These are phyloP conservation scores for Chaetorhynchus papuensis DNA, from an alignment of 2,113 vertebrate species.

Conservation along the genomic window DNA sequence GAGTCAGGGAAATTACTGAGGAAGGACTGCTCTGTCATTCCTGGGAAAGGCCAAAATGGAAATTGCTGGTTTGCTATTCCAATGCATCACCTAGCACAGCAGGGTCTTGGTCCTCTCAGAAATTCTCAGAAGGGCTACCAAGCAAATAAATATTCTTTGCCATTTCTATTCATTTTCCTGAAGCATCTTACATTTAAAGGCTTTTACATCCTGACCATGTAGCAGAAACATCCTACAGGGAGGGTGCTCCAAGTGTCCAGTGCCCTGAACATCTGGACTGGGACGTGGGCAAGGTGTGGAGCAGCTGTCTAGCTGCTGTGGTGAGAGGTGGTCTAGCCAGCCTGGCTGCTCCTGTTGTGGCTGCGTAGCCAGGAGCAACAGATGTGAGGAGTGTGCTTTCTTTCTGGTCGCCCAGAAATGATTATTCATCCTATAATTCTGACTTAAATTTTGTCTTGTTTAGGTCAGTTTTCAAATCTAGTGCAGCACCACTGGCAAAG, in stretches of 20 bases:
- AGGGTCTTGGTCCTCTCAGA: background rate
- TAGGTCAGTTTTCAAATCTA: background rate
- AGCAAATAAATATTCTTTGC: background rate
- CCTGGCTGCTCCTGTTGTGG: background rate
- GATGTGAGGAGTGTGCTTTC: background rate
- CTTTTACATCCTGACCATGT: background rate
- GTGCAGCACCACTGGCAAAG: background rate
- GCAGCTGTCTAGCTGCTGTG: background rate
- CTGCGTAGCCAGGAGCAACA: background rate
- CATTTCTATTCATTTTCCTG: background rate
- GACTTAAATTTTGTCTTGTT: background rate
- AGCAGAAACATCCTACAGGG: background rate
- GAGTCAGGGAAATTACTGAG: background rate
- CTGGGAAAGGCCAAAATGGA: constrained; percentile 2
- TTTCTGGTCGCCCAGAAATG: background rate
- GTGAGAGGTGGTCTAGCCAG: background rate
- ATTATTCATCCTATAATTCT: background rate
- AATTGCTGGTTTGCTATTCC: background rate
- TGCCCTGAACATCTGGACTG: background rate
- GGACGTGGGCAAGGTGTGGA: background rate
- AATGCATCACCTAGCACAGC: background rate
- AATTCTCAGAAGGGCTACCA: background rate
- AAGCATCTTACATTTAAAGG: background rate
- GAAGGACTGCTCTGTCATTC: background rate
- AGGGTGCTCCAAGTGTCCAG: background rate